Evolutionary conservation across 1,140 invertebrate genomes (phyloP).

Genomic region (Carcinoscorpius rotundicauda): DNA sequence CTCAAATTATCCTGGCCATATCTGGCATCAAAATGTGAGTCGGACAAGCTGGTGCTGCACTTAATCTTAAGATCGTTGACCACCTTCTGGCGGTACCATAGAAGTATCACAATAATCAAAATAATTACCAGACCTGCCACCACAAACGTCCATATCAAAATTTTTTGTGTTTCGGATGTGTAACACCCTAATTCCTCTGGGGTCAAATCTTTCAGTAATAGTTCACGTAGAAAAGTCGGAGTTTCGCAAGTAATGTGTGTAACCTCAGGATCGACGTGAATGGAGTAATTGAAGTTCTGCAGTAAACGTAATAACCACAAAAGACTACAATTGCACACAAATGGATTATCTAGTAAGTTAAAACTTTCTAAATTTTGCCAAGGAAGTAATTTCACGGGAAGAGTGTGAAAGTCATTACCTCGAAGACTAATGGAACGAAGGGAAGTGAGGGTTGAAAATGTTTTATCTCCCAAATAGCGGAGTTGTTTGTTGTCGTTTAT

Average conservation of each 20-base stretch:
- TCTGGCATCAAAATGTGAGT: too few relatives aligned
- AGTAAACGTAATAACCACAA: conserved; percentile 51
- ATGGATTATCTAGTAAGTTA: conserved; percentile 60
- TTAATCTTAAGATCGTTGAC: too few relatives aligned
- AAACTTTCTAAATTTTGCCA: conserved; percentile 25
- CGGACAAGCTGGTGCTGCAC: too few relatives aligned
- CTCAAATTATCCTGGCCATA: too few relatives aligned
- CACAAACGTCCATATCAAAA: not conserved
- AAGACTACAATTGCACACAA: conserved; percentile 74
- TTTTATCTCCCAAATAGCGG: conserved; percentile 44
- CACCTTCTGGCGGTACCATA: not conserved
- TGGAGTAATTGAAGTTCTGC: not conserved
- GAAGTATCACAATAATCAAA: not conserved
- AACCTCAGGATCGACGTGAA: not conserved
- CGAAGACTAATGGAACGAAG: conserved; percentile 48
- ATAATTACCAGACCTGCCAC: not conserved
- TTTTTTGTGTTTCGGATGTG: not conserved
- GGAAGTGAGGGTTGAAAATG: conserved; percentile 54
- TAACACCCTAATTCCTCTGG: not conserved
- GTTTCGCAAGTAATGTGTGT: not conserved
- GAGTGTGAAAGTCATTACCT: conserved; percentile 21
- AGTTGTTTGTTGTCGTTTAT: conserved; percentile 37
- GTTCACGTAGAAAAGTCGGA: not conserved
- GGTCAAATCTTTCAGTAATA: not conserved
- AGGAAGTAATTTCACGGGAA: conserved; percentile 14